A percentile compares a stretch with the other conserved stretches of the same genome.
phyloP scores from a whole-genome alignment of 2,113 vertebrate genomes.

The Electrona antarctica region DNA sequence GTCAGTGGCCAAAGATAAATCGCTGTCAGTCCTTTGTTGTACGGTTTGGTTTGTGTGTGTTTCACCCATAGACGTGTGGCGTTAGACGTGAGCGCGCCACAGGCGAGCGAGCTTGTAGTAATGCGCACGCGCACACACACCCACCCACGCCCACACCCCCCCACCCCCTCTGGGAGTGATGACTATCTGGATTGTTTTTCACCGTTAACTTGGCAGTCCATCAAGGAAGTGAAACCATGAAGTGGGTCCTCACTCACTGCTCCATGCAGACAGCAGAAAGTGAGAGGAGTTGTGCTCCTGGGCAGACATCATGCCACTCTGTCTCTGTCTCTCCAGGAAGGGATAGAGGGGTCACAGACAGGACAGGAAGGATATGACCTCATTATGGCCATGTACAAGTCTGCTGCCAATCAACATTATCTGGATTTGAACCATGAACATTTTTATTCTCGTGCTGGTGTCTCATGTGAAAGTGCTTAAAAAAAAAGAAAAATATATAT shows the following conservation, averaged over 20 bases:
- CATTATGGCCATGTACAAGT: slow-evolving; percentile 2
- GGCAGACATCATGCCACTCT: slow-evolving; percentile 27
- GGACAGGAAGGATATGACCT: slow-evolving; percentile 39
- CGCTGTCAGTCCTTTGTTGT: no score
- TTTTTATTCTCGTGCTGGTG: not conserved
- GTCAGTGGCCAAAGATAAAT: no score
- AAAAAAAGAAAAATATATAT: no score
- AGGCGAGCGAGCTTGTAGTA: no score
- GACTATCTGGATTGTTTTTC: slow-evolving; percentile 25
- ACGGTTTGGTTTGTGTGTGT: no score
- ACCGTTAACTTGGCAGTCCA: slow-evolving; percentile 9
- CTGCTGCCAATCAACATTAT: slow-evolving; percentile 11
- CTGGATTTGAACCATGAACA: not conserved
- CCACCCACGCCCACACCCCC: no score
- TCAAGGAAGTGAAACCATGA: slow-evolving; percentile 51
- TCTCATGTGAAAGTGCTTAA: slow-evolving; percentile 3
- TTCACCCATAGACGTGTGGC: no score
- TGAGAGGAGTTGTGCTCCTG: slow-evolving; percentile 44
- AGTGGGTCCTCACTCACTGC: slow-evolving; percentile 33
- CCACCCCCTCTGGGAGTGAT: slow-evolving; percentile 6
- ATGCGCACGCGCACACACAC: no score
- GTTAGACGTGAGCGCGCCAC: no score
- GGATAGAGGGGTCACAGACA: slow-evolving; percentile 9
- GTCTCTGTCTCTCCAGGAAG: slow-evolving; percentile 47
- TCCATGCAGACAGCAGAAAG: slow-evolving; percentile 42